These are phyloP conservation scores for Cassiopea andromeda DNA, from an alignment of 30 jellyfish, hydroid and myxozoan species.

Conservation along the genomic window DNA sequence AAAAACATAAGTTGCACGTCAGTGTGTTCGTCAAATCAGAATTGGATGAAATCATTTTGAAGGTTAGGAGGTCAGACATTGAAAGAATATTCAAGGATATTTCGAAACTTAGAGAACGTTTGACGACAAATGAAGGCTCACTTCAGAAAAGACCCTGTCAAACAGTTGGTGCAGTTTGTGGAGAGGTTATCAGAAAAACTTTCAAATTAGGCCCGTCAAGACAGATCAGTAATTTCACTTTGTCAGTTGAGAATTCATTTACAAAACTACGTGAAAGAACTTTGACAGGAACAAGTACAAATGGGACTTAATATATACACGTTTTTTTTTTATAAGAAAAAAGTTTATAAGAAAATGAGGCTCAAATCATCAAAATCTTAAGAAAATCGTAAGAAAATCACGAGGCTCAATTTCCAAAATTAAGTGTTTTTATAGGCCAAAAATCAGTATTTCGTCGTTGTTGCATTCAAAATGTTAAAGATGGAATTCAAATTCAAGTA, in stretches of 20 bases:
- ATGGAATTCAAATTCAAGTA: no score
- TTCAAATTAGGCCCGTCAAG: conserved; percentile 11
- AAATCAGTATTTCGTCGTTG: no score
- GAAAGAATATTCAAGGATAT: conserved; percentile 33
- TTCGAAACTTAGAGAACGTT: conserved; percentile 33
- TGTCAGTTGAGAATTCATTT: conserved; percentile 50
- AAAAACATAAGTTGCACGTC: conserved; percentile 34
- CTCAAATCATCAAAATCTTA: not conserved
- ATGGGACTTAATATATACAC: not conserved
- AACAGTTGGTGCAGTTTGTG: not conserved
- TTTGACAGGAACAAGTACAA: conserved; percentile 1
- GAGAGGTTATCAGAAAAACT: not conserved
- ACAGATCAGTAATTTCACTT: conserved; percentile 46
- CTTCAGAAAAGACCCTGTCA: not conserved
- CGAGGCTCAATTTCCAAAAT: no score
- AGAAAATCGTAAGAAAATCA: no score
- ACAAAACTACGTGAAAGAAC: conserved; percentile 21
- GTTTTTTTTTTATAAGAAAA: not conserved
- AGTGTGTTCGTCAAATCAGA: conserved; percentile 25
- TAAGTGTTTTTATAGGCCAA: no score
- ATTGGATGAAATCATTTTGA: conserved; percentile 17
- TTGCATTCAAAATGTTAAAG: no score
- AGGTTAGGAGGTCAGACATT: not conserved
- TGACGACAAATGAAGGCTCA: not conserved
- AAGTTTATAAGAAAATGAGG: not conserved